A percentile compares a stretch with the other conserved stretches of the same genome.
Evolutionary conservation across 2,113 vertebrate genomes (phyloP).

Genomic region (Dermatemys mawii): DNA sequence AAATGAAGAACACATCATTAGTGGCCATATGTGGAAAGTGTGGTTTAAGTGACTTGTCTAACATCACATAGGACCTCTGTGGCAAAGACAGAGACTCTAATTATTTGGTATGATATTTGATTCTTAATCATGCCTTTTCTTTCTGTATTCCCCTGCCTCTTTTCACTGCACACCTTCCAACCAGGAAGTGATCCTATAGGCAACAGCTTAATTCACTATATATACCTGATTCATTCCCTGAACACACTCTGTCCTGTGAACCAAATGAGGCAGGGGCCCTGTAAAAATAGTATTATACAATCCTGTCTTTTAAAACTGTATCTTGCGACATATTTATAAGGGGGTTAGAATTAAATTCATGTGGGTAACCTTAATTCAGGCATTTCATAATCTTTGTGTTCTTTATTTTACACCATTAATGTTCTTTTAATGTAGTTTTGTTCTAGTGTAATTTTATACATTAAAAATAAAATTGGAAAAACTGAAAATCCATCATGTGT

Average conservation of each 20-base stretch:
- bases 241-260: not conserved
- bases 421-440: not conserved
- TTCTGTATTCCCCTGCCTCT: no score
- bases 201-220: no score
- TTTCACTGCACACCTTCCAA: no score
- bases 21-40: slow-evolving; percentile 52
- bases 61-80: not conserved
- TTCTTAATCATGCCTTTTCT: no score
- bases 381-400: slow-evolving; percentile 18
- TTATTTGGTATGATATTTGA: no score
- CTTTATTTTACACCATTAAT: not conserved
- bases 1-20: slow-evolving; percentile 24
- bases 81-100: no score
- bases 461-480: not conserved
- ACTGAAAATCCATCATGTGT: not conserved
- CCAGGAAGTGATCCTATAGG: no score
- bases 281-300: not conserved
- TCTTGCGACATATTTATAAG: not conserved
- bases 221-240: no score
- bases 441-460: not conserved
- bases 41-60: slow-evolving; percentile 49
- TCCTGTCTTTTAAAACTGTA: not conserved
- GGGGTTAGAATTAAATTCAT: slow-evolving; percentile 39
- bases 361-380: not conserved
- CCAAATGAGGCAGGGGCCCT: not conserved